These are phyloP conservation scores for Pachyuromys duprasi DNA, from an alignment of 2,797 vertebrate genomes.

Conservation along the genomic window DNA sequence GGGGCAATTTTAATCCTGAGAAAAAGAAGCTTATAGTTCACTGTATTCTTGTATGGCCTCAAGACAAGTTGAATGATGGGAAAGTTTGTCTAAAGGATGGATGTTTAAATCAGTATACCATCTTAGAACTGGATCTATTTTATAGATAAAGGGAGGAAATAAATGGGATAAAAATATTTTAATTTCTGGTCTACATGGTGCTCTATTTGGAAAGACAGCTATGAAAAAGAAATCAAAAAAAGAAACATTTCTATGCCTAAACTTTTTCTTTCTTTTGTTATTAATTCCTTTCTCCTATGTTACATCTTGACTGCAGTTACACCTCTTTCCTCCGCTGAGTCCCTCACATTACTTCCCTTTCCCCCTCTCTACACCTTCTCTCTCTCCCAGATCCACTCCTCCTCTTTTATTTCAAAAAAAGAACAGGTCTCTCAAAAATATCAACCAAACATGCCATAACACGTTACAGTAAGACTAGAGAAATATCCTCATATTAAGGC, in stretches of 20 bases:
- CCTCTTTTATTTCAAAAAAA: background rate
- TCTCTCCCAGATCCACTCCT: background rate
- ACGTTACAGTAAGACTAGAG: background rate
- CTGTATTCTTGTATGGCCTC: background rate
- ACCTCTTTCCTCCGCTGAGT: background rate
- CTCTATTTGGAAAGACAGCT: background rate
- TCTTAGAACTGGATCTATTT: background rate
- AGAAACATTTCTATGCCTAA: background rate
- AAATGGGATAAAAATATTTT: background rate
- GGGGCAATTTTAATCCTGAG: background rate
- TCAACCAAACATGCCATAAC: background rate
- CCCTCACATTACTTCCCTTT: too few species aligned
- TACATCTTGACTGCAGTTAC: background rate
- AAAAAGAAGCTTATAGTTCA: background rate
- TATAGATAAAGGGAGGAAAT: background rate
- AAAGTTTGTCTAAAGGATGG: background rate
- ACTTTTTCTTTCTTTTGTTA: background rate
- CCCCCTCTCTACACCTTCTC: background rate
- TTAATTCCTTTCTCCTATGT: background rate
- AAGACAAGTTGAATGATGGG: background rate
- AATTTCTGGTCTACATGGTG: background rate
- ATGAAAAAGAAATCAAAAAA: background rate
- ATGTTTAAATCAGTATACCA: background rate
- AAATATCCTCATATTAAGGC: background rate
- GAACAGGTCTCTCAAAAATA: background rate